Base-by-base conservation (phyloP, 2,888 invertebrate species). In the Conistra vaccinii region DNA sequence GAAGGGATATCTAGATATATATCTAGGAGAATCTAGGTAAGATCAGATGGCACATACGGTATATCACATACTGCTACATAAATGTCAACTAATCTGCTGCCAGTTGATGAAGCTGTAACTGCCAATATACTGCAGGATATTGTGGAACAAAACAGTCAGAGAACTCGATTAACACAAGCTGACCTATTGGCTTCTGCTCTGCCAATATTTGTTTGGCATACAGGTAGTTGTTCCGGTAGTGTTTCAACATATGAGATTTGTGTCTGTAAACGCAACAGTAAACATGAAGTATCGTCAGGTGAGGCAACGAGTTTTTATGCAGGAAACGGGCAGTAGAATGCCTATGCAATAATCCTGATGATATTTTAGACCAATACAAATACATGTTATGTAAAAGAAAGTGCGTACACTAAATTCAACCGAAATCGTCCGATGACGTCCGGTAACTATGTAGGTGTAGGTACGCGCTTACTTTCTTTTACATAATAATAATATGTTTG, bases 121-220 rank as follows among this genome's bases (percentile, higher is more conserved):
- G 32, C 0, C 6, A 10, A 55, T 20, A 62, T 73, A 60, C 20
- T 45, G 2, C 10, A 32, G 53, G 23, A 76, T 23, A 65, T 29
- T 17, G 17, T 3, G 0, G 6, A 76, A 48, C 17, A 48, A 61
- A 76, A 26, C 60, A 42, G 23, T 42, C 14, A 17, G 29, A 26
- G 10, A 4, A 17, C 9, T 74, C n/a, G n/a, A 53, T 55, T 53
- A 26, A 6, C 14, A 45, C 51, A 45, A 7, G 10, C 26, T 9
- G 14, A 58, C n/a, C 51, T 32, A 51, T 57, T 58, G 9, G 35
- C 14, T 55, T 26, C 55, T 26, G 39, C 5, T 1, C 17, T 51
- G 51, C 55, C 61, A 57, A 83, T 83, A 57, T 78, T 62, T 60
- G 35, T 39, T 32, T 6, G 32, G 17, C 42, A 20, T 1, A 68